A percentile compares a stretch with the other conserved stretches of the same genome.
These are phyloP conservation scores for Mylabris phalerata DNA, from an alignment of 1,140 invertebrate species.

Conservation along the genomic window DNA sequence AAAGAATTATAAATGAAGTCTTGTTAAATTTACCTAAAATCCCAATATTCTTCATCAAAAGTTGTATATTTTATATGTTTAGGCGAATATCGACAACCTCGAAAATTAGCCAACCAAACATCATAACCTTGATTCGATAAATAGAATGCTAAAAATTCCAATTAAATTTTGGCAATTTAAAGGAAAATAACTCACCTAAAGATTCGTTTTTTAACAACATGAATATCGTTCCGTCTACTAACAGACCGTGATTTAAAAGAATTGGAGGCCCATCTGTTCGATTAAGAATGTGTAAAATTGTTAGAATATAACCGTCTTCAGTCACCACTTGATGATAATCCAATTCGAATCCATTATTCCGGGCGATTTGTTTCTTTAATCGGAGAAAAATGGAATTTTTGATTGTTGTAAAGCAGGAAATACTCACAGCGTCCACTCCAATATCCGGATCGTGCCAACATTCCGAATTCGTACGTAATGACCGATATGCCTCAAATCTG, in stretches of 20 bases:
- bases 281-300: conserved; percentile 56
- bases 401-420: background rate
- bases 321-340: conserved; percentile 46
- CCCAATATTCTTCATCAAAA: conserved; percentile 57
- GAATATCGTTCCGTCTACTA: conserved; percentile 54
- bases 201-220: conserved; percentile 48
- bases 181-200: conserved; percentile 41
- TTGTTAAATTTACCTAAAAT: conserved; percentile 43
- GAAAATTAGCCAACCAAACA: conserved; percentile 63
- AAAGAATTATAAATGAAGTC: conserved; percentile 4
- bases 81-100: conserved; percentile 54
- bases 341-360: conserved; percentile 46
- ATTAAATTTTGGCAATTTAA: background rate
- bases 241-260: conserved; percentile 60
- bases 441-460: conserved; percentile 29
- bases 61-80: conserved; percentile 41
- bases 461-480: conserved; percentile 22
- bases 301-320: conserved; percentile 57
- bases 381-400: background rate
- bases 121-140: conserved; percentile 64
- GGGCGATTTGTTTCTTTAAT: conserved; percentile 40
- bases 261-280: conserved; percentile 34
- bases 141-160: conserved; percentile 47
- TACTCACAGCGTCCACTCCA: conserved; percentile 22
- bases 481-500: conserved; percentile 24